These are phyloP conservation scores for Tonatia bakeri DNA, from an alignment of 2,113 vertebrate species.

Conservation along the genomic window DNA sequence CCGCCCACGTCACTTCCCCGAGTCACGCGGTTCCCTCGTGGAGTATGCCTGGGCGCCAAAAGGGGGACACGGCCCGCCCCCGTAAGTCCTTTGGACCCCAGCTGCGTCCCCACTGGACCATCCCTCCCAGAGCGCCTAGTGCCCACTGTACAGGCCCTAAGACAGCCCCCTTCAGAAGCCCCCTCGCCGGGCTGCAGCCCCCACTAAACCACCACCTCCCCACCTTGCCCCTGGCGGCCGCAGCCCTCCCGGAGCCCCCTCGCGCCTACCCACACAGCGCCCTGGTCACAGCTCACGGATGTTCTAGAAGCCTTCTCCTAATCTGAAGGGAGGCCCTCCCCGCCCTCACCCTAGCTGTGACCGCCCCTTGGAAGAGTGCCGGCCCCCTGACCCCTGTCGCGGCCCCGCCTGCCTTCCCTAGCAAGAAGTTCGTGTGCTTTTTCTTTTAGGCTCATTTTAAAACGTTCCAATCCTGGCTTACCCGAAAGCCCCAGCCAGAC, in stretches of 20 bases:
- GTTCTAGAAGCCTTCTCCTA: not conserved
- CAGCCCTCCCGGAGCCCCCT: not conserved
- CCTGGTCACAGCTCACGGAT: not conserved
- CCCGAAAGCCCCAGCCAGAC: not conserved
- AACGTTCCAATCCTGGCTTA: not conserved
- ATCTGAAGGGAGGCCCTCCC: not conserved
- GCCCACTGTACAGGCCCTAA: too few relatives aligned
- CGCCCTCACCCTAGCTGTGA: not conserved
- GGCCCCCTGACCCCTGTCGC: not conserved
- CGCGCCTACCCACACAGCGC: not conserved
- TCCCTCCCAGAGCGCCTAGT: not conserved
- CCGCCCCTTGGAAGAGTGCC: not conserved
- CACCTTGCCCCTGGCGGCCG: not conserved
- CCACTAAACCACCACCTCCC: not conserved
- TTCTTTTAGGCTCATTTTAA: not conserved
- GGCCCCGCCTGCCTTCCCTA: not conserved
- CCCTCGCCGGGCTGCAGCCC: not conserved
- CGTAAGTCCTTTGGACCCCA: not conserved
- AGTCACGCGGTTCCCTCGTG: not conserved
- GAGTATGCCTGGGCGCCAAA: not conserved
- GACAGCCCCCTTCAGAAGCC: not conserved
- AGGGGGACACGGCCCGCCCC: not conserved
- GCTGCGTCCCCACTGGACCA: not conserved
- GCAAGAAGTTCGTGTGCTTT: not conserved
- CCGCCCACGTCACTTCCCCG: not conserved